Percentiles rank a stretch among this genome's conserved stretches.
These are phyloP conservation scores for Bettongia penicillata DNA, from an alignment of 2,113 vertebrate genomes.

Conservation along the genomic window DNA sequence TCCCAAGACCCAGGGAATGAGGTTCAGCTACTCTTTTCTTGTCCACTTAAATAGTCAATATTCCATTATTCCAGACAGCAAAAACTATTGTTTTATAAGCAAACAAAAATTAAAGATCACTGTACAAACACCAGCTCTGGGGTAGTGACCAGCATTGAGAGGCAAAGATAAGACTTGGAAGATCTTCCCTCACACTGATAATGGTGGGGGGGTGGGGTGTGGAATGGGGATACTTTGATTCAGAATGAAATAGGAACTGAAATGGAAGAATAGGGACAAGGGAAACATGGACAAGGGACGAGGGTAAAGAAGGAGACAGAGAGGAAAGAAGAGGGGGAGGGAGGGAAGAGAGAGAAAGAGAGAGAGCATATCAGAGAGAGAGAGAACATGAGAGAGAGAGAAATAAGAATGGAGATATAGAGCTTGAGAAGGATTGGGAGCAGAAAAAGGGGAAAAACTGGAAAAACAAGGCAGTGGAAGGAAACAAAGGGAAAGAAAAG, in stretches of 20 bases:
- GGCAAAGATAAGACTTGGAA: background rate
- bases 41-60: background rate
- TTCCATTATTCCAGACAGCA: background rate
- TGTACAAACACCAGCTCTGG: background rate
- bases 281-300: background rate
- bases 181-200: background rate
- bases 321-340: no score
- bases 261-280: background rate
- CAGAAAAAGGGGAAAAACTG: background rate
- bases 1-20: background rate
- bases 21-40: background rate
- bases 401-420: background rate
- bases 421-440: background rate
- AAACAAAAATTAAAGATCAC: background rate
- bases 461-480: background rate
- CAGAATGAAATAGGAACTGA: background rate
- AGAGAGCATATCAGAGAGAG: no score
- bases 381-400: no score
- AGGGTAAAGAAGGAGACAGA: background rate
- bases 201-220: background rate
- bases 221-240: background rate
- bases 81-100: background rate
- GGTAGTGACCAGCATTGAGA: background rate
- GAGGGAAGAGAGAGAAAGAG: background rate
- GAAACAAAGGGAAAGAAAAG: background rate